A percentile compares a stretch with the other conserved stretches of the same genome.
These are phyloP conservation scores for Metaphire vulgaris DNA, from an alignment of 1,140 invertebrate genomes.

Conservation along the genomic window DNA sequence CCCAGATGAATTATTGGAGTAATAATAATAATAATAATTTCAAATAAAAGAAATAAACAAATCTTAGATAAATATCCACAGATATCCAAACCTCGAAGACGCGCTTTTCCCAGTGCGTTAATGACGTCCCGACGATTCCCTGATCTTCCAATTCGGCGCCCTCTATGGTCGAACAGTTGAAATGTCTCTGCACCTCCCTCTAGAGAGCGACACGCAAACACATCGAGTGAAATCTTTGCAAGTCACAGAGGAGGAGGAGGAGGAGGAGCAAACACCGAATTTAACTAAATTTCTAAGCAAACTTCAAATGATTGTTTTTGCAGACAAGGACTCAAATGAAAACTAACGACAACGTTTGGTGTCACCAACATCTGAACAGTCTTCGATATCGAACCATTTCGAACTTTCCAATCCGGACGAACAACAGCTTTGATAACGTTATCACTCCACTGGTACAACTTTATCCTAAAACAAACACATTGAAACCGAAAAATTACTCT, in stretches of 20 bases:
- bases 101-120: constrained; percentile 66
- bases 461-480: constrained; percentile 58
- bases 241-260: constrained; percentile 4
- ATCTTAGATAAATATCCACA: too few species aligned
- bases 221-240: not conserved
- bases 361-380: constrained; percentile 85
- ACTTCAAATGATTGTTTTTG: not conserved
- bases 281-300: too few species aligned
- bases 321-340: not conserved
- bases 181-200: constrained; percentile 71
- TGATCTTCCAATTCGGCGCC: constrained; percentile 98
- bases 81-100: constrained; percentile 32
- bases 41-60: too few species aligned
- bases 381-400: constrained; percentile 66
- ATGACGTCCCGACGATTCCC: constrained; percentile 87
- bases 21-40: too few species aligned
- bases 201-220: too few species aligned
- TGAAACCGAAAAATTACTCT: too few species aligned
- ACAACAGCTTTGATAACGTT: constrained; percentile 73
- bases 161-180: constrained; percentile 79
- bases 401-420: constrained; percentile 75
- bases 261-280: too few species aligned
- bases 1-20: too few species aligned
- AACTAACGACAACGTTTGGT: constrained; percentile 66
- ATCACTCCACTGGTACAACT: constrained; percentile 87